Evolutionary conservation across 2,888 invertebrate genomes (phyloP).

Genomic region (Gymnoscelis rufifasciata): DNA sequence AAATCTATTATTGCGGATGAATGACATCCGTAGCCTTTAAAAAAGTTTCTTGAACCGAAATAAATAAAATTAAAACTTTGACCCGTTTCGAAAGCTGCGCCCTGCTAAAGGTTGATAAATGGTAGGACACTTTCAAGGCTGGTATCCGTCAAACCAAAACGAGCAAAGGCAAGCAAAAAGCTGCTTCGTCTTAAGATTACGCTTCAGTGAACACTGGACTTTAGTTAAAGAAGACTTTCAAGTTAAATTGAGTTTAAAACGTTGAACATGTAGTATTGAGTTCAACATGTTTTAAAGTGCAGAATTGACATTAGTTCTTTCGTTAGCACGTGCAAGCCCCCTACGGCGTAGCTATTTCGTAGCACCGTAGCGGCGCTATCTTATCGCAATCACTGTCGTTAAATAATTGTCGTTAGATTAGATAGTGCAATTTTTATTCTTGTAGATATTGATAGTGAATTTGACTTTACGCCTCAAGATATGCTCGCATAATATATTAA

Average conservation of each 20-base stretch:
- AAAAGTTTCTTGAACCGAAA: background rate
- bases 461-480: too few species aligned
- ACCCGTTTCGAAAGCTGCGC: background rate
- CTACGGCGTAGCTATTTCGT: constrained; percentile 13
- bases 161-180: background rate
- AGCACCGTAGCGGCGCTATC: constrained; percentile 9
- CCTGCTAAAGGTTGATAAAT: background rate
- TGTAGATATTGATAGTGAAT: too few species aligned
- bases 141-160: background rate
- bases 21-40: background rate
- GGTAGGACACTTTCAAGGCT: background rate
- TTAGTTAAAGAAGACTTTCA: background rate
- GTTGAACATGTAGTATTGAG: background rate
- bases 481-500: too few species aligned
- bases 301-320: too few species aligned
- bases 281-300: too few species aligned
- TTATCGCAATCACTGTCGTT: background rate
- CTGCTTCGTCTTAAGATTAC: background rate
- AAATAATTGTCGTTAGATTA: constrained; percentile 6
- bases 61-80: background rate
- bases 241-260: constrained; percentile 1
- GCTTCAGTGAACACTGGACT: background rate
- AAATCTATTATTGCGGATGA: background rate
- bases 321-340: too few species aligned
- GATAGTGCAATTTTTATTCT: background rate